Evolutionary conservation across 2,113 vertebrate genomes (phyloP).

Genomic region (Columba janthina): DNA sequence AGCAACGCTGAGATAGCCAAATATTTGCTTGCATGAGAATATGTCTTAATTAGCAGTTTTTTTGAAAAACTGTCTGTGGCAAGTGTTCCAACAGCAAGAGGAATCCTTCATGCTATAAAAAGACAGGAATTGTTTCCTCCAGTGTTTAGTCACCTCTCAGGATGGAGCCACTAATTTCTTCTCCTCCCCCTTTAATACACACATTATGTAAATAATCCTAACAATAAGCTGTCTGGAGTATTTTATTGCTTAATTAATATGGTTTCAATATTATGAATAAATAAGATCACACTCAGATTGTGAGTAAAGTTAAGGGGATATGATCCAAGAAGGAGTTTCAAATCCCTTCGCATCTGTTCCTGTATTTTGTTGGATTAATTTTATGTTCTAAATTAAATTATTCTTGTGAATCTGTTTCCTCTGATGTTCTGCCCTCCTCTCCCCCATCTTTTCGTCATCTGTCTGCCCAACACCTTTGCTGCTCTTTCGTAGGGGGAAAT

Average conservation of each 20-base stretch:
- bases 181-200: neutral
- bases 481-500: neutral
- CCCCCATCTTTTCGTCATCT: conserved; percentile 23
- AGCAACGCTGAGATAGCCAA: neutral
- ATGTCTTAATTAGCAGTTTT: conserved; percentile 44
- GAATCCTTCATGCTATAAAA: conserved; percentile 37
- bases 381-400: conserved; percentile 75
- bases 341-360: conserved; percentile 74
- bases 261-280: conserved; percentile 69
- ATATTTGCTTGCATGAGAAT: conserved; percentile 4
- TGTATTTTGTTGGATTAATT: conserved; percentile 69
- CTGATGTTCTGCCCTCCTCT: conserved; percentile 32
- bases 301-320: conserved; percentile 57
- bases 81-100: conserved; percentile 1
- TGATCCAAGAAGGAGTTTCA: conserved; percentile 66
- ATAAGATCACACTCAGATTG: conserved; percentile 38
- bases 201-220: conserved; percentile 55
- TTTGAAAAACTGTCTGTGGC: neutral
- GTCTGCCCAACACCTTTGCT: conserved; percentile 28
- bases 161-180: conserved; percentile 25
- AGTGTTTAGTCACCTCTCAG: neutral
- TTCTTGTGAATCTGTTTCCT: conserved; percentile 58
- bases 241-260: conserved; percentile 73
- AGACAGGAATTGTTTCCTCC: conserved; percentile 30
- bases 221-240: conserved; percentile 62